These are phyloP conservation scores for Thermophis baileyi DNA, from an alignment of 2,113 vertebrate species.

Conservation along the genomic window DNA sequence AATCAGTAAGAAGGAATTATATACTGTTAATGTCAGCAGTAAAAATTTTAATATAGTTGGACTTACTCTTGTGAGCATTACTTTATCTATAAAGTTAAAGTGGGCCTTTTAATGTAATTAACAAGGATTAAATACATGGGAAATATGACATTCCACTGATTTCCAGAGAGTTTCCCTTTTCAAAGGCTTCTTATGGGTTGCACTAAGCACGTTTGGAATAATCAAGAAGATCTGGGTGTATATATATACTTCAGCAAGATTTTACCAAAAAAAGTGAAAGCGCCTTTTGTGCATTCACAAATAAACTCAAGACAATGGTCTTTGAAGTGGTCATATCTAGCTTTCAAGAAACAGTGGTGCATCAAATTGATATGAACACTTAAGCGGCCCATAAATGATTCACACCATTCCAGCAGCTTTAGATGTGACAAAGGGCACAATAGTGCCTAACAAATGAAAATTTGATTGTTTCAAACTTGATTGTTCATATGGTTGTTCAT, in stretches of 20 bases:
- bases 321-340: neutral
- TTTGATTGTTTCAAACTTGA: neutral
- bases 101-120: neutral
- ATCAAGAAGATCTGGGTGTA: constrained; percentile 42
- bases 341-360: neutral
- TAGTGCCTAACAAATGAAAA: neutral
- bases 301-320: neutral
- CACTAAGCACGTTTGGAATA: constrained; percentile 9
- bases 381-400: neutral
- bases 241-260: neutral
- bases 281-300: neutral
- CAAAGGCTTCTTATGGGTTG: constrained; percentile 33
- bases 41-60: neutral
- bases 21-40: neutral
- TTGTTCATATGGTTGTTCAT: neutral
- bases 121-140: neutral
- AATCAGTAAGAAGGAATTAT: neutral
- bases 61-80: neutral
- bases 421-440: neutral
- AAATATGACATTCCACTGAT: neutral
- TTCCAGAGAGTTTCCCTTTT: neutral
- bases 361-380: neutral
- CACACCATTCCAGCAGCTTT: neutral
- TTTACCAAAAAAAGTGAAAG: neutral
- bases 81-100: neutral